Evolutionary conservation across 2,888 invertebrate species (phyloP).

Genomic region (Drosophila mayaguana): DNA sequence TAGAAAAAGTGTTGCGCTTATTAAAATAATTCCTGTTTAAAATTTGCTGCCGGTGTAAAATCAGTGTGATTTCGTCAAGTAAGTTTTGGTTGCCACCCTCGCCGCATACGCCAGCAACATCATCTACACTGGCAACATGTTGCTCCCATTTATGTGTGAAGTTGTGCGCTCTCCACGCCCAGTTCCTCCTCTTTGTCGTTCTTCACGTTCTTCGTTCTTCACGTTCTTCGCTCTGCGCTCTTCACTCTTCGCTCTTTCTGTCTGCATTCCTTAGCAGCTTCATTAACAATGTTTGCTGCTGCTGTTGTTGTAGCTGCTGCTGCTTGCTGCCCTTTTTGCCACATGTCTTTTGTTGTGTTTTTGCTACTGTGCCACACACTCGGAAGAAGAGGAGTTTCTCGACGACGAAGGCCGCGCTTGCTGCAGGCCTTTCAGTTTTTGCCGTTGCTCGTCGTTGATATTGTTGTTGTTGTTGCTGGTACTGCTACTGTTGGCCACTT

Average conservation of each 20-base stretch:
- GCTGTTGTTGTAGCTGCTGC: constrained; percentile 34
- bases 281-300: constrained; percentile 75
- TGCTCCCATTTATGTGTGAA: constrained; percentile 80
- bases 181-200: constrained; percentile 57
- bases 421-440: constrained; percentile 64
- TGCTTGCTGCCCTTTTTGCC: constrained; percentile 74
- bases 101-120: constrained; percentile 15
- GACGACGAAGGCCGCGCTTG: constrained; percentile 51
- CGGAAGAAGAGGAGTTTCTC: constrained; percentile 30
- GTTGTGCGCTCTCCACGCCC: constrained; percentile 64
- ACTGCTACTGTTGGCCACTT: constrained; percentile 52
- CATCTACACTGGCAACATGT: constrained; percentile 65
- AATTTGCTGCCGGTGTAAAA: background rate
- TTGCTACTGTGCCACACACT: constrained; percentile 76
- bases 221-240: constrained; percentile 28
- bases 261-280: constrained; percentile 76
- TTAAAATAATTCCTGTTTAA: background rate
- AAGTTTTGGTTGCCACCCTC: constrained; percentile 35
- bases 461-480: constrained; percentile 22
- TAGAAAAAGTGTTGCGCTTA: no score
- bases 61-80: background rate
- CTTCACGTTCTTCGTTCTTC: constrained; percentile 33
- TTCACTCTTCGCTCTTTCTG: constrained; percentile 41
- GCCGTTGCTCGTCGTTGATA: constrained; percentile 28
- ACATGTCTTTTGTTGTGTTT: constrained; percentile 68